phyloP scores from a whole-genome alignment of 2,888 invertebrate genomes.

The Pachliopta kotzebuea region DNA sequence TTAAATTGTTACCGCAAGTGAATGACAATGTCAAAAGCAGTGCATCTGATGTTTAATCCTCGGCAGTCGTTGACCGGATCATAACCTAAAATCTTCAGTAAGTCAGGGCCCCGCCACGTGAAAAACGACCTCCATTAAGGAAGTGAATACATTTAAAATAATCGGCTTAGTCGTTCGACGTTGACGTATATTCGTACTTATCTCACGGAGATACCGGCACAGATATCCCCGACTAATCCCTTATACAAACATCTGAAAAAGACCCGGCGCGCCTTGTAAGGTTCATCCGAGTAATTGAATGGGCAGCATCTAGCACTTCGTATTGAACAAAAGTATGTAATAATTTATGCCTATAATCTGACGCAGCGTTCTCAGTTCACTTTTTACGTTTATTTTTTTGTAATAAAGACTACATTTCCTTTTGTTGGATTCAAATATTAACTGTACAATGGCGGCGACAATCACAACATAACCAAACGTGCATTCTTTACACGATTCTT shows the following conservation, averaged over 20 bases:
- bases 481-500: constrained; percentile 57
- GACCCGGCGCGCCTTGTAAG: constrained; percentile 75
- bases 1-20: constrained; percentile 9
- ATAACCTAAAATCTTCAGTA: constrained; percentile 77
- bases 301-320: constrained; percentile 64
- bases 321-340: constrained; percentile 77
- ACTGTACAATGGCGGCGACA: constrained; percentile 61
- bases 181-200: constrained; percentile 81
- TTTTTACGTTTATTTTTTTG: constrained; percentile 61
- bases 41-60: constrained; percentile 55
- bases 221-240: constrained; percentile 78
- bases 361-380: constrained; percentile 57
- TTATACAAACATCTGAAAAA: constrained; percentile 78
- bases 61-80: constrained; percentile 77
- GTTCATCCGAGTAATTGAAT: constrained; percentile 73
- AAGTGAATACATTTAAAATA: constrained; percentile 81
- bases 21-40: constrained; percentile 15
- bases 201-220: constrained; percentile 79
- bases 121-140: constrained; percentile 80
- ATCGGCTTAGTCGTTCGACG: constrained; percentile 80
- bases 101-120: constrained; percentile 67
- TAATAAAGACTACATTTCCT: constrained; percentile 58
- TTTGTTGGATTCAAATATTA: constrained; percentile 70
- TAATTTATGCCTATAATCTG: constrained; percentile 80
- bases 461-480: constrained; percentile 70